phyloP scores from a whole-genome alignment of 2,113 vertebrate genomes.

The Morphnarchus princeps region DNA sequence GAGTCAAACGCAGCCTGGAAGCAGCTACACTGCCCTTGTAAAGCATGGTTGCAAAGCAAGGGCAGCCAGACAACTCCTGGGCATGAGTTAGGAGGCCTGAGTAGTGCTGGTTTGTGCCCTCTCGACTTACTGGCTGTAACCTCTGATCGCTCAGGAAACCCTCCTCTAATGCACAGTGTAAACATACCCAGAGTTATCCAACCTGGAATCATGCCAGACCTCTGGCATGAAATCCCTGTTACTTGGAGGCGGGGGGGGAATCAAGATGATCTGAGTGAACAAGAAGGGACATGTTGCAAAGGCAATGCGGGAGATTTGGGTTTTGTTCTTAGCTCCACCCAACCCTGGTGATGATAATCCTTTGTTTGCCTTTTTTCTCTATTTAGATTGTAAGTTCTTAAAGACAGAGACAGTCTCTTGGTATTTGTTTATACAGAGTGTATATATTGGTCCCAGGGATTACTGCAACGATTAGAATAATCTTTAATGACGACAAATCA shows the following conservation, averaged over 20 bases:
- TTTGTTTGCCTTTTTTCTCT: slow-evolving; percentile 42
- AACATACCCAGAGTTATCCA: slow-evolving; percentile 2
- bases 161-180: not conserved
- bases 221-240: slow-evolving; percentile 3
- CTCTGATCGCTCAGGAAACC: not conserved
- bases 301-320: not conserved
- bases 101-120: not conserved
- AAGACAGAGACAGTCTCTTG: slow-evolving; percentile 16
- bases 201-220: not conserved
- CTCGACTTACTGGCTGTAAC: not conserved
- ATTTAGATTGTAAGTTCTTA: slow-evolving; percentile 26
- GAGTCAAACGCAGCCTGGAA: not conserved
- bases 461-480: slow-evolving; percentile 31
- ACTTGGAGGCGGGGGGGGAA: not conserved
- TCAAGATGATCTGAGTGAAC: not conserved
- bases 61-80: not conserved
- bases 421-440: slow-evolving; percentile 37
- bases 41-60: not conserved
- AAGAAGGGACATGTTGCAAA: slow-evolving; percentile 27
- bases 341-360: slow-evolving; percentile 23
- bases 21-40: not conserved
- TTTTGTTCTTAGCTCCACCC: slow-evolving; percentile 29
- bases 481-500: slow-evolving; percentile 39
- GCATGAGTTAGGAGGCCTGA: not conserved
- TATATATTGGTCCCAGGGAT: not conserved